Percentiles rank a stretch among this genome's conserved stretches.
Conservation (phyloP, 2,797 vertebrate genomes). For the Eidolon dupreanum region DNA sequence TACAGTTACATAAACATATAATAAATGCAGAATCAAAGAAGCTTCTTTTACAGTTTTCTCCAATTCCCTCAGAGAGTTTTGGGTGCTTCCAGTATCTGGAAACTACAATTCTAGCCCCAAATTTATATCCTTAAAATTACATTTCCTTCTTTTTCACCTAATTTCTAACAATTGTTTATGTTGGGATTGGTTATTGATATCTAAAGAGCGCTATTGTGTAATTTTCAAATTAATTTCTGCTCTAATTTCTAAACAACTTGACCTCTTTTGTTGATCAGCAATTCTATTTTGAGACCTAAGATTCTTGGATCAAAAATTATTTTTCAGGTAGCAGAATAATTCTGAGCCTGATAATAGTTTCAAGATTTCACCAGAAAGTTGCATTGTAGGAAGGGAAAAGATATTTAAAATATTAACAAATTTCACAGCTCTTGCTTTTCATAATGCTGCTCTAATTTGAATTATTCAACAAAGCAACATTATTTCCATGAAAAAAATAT, state of each 20-base stretch:
- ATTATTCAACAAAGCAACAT: neutral
- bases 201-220: neutral
- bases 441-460: neutral
- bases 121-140: neutral
- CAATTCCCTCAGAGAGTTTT: neutral
- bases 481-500: neutral
- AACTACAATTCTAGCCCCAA: neutral
- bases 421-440: neutral
- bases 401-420: neutral
- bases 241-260: neutral
- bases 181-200: neutral
- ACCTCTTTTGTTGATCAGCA: neutral
- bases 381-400: neutral
- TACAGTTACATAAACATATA: slow-evolving; percentile 37
- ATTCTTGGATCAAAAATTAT: neutral
- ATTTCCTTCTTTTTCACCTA: neutral
- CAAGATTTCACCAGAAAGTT: neutral
- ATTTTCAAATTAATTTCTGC: neutral
- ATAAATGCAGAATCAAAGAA: neutral
- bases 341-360: neutral
- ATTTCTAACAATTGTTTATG: neutral
- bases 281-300: neutral
- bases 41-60: neutral
- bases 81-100: too few relatives aligned
- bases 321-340: neutral